These are phyloP conservation scores for Pollenia labialis DNA, from an alignment of 2,888 invertebrate genomes.

Conservation along the genomic window DNA sequence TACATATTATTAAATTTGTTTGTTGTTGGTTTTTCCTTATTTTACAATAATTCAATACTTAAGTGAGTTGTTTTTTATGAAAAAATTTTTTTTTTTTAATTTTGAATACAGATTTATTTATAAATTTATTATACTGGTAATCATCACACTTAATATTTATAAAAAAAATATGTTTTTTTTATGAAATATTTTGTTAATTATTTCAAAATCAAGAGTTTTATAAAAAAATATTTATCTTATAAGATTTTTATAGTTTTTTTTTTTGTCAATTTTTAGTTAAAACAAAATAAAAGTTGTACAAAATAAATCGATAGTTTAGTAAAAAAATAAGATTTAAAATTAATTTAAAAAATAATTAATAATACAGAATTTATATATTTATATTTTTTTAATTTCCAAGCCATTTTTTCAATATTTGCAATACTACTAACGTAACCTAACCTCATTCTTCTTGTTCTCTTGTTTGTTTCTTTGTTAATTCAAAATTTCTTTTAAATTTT, in stretches of 20 bases:
- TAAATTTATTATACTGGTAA: slow-evolving; percentile 38
- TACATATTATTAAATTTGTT: slow-evolving; percentile 31
- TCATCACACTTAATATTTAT: slow-evolving; percentile 62
- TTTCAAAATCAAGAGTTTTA: slow-evolving; percentile 23
- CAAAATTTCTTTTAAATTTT: slow-evolving; percentile 43
- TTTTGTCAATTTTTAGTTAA: not conserved
- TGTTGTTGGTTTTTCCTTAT: slow-evolving; percentile 39
- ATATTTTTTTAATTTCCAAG: slow-evolving; percentile 13
- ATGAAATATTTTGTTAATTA: not conserved
- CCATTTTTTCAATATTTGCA: slow-evolving; percentile 39
- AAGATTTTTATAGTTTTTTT: slow-evolving; percentile 15
- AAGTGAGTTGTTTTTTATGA: slow-evolving; percentile 49
- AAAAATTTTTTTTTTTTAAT: slow-evolving; percentile 32
- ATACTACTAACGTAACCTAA: slow-evolving; percentile 65
- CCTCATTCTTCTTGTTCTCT: slow-evolving; percentile 38
- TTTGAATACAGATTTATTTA: slow-evolving; percentile 41
- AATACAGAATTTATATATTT: not conserved
- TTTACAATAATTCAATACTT: slow-evolving; percentile 70
- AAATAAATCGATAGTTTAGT: slow-evolving; percentile 24
- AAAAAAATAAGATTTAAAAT: not conserved
- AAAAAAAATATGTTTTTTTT: slow-evolving; percentile 40
- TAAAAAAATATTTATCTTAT: slow-evolving; percentile 45
- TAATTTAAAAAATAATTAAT: not conserved
- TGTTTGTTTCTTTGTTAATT: slow-evolving; percentile 32
- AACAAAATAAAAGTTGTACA: not conserved